These are phyloP conservation scores for Campylomormyrus tamandua DNA, from an alignment of 2,113 vertebrate genomes.

Conservation along the genomic window DNA sequence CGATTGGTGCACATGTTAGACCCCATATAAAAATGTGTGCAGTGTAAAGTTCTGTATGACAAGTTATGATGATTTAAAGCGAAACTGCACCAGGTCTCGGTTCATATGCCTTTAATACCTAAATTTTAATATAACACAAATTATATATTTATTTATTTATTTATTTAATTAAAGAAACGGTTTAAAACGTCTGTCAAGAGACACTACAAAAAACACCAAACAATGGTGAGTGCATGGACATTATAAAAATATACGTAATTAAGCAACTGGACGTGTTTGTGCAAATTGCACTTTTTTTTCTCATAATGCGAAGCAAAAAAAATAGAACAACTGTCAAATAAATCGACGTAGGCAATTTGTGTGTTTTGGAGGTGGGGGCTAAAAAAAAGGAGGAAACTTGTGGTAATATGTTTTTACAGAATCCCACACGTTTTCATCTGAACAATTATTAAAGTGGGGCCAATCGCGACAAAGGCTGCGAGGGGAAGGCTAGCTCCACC, in stretches of 20 bases:
- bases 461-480: conserved; percentile 64
- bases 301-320: neutral
- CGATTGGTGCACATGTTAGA: neutral
- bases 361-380: neutral
- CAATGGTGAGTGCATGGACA: neutral
- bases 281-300: neutral
- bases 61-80: neutral
- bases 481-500: conserved; percentile 54
- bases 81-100: neutral
- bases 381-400: conserved; percentile 46
- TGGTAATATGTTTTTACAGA: conserved; percentile 47
- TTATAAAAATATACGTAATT: neutral
- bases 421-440: conserved; percentile 50
- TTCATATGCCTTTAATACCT: neutral
- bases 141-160: neutral
- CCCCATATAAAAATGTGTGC: neutral
- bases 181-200: neutral
- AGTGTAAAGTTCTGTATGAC: neutral
- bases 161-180: neutral
- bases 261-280: neutral
- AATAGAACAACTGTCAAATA: conserved; percentile 1
- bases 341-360: neutral
- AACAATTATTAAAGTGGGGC: conserved; percentile 62
- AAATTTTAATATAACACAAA: neutral
- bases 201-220: neutral